Base-by-base conservation (phyloP, 2,888 invertebrate species). In the Plemyria rubiginata region DNA sequence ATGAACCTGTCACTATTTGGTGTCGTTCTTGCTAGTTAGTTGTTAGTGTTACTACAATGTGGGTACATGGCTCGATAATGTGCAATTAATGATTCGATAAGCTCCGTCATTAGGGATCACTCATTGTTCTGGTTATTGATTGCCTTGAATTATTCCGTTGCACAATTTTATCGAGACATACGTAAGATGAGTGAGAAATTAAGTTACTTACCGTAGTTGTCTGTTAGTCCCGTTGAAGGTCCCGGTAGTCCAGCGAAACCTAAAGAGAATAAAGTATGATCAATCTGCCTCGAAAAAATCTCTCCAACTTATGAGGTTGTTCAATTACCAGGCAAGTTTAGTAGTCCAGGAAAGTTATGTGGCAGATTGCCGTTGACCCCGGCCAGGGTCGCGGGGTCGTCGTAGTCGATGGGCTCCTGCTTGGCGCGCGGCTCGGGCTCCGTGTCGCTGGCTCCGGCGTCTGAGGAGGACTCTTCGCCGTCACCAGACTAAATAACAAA, bases 391-490 rank as follows among this genome's bases (percentile, higher is more conserved):
- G 94, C 93, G 60, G 95, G 95, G 79, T 95, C 95, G 78, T 94
- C 94, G 82, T 95, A 95, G 80, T 96, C 96, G 67, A 94, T 92
- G 0, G 96, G 96, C 84, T 96, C 96, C 78, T 96, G 95, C 87
- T 96, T 96, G 73, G 96, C 95, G 62, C 93, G 83, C 16, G 91
- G 82, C 65, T 95, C 94, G 68, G 94, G 94, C 75, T 95, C 94
- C 46, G 93, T 93, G 85, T 95, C 95, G 77, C 96, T 96, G 67
- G 96, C 94, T 69, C 96, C 96, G 59, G 96, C 96, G 79, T 97
- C 97, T 76, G 97, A 96, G 67, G 97, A 97, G 69, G 97, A 97
- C 76, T 97, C 97, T 81, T 97, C 97, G 51, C 97, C 96, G 46
- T 96, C 92, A 0, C 88, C 91, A 43, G 87, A 87, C 88, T 88